Evolutionary conservation across 2,797 vertebrate species (phyloP).

Genomic region (Salmo trutta): DNA sequence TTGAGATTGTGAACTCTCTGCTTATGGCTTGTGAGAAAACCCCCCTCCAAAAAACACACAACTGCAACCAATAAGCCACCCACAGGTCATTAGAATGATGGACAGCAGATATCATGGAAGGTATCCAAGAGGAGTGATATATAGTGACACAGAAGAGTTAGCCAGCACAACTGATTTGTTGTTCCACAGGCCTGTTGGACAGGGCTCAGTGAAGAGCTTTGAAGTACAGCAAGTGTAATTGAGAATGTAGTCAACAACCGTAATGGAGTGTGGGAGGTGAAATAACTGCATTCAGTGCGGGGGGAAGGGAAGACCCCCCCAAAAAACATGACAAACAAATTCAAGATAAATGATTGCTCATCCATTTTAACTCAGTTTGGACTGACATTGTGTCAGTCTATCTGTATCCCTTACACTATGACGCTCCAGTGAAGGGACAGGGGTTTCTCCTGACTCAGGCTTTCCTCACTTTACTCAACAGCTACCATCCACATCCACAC

Average conservation of each 20-base stretch:
- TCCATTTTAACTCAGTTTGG: conserved; percentile 30
- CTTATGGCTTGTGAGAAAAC: too few species aligned
- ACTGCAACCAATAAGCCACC: background rate
- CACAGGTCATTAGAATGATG: too few species aligned
- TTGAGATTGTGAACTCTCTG: too few species aligned
- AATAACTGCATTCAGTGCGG: conserved; percentile 2
- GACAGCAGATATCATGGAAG: too few species aligned
- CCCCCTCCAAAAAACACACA: too few species aligned
- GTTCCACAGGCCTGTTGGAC: background rate
- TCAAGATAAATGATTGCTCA: conserved; percentile 43
- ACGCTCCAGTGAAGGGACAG: background rate
- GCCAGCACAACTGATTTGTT: background rate
- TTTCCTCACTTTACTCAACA: background rate
- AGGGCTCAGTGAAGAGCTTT: background rate
- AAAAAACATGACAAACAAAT: conserved; percentile 20
- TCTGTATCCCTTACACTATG: conserved; percentile 25
- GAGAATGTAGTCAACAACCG: background rate
- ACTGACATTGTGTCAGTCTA: background rate
- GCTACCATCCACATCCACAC: background rate
- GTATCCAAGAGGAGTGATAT: background rate
- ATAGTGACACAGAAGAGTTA: background rate
- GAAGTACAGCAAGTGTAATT: conserved; percentile 1
- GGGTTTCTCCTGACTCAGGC: conserved; percentile 14
- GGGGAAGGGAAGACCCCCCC: background rate
- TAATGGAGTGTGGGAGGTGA: background rate